Evolutionary conservation across 2,888 invertebrate genomes (phyloP).

Genomic region (Cordilura impudica): DNA sequence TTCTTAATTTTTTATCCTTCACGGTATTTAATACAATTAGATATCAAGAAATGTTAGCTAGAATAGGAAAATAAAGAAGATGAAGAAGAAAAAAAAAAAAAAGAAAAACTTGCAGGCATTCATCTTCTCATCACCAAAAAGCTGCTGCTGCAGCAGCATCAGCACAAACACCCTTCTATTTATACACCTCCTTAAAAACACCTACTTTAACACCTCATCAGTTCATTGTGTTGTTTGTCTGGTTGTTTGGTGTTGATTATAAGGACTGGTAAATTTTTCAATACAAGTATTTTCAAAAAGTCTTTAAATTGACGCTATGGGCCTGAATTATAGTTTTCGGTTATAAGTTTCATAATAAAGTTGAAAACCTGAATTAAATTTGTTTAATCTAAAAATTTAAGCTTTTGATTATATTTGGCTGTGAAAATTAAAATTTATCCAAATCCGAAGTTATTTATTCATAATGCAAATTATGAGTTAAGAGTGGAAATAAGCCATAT

Average conservation of each 20-base stretch:
- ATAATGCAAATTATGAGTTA: too few species aligned
- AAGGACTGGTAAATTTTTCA: conserved; percentile 39
- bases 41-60: conserved; percentile 17
- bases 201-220: conserved; percentile 63
- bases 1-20: conserved; percentile 21
- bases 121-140: conserved; percentile 57
- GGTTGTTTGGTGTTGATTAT: conserved; percentile 34
- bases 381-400: too few species aligned
- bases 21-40: conserved; percentile 61
- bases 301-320: not conserved
- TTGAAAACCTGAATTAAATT: too few species aligned
- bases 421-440: too few species aligned
- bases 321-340: too few species aligned
- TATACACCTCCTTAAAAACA: conserved; percentile 57
- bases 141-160: not conserved
- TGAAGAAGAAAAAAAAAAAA: not conserved
- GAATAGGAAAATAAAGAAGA: not conserved
- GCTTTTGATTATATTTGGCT: too few species aligned
- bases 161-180: conserved; percentile 19
- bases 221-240: conserved; percentile 39
- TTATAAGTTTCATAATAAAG: too few species aligned
- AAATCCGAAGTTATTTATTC: too few species aligned
- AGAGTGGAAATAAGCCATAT: too few species aligned
- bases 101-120: conserved; percentile 42
- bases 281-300: conserved; percentile 13